Evolutionary conservation across 2,113 vertebrate species (phyloP).

Genomic region (Equus quagga): DNA sequence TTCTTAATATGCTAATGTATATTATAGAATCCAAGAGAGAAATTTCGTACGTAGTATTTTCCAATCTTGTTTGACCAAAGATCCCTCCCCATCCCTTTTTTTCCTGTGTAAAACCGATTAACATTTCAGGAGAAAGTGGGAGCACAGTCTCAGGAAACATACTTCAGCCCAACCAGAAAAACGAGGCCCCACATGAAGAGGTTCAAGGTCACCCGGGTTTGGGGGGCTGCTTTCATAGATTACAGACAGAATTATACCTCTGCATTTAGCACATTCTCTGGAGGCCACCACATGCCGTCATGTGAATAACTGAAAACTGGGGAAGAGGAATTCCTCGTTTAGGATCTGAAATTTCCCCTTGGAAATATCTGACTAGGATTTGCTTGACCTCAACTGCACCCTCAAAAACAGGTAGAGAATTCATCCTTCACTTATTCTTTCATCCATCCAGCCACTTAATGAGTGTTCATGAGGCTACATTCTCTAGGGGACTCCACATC

Average conservation of each 20-base stretch:
- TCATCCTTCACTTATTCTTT: neutral
- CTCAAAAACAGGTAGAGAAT: rapidly evolving
- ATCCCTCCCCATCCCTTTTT: too few relatives aligned
- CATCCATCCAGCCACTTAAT: rapidly evolving
- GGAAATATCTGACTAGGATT: neutral
- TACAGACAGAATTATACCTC: rapidly evolving
- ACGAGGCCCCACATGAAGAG: rapidly evolving
- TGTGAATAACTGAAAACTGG: rapidly evolving
- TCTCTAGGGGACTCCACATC: rapidly evolving
- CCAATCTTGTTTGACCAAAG: neutral
- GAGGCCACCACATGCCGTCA: rapidly evolving
- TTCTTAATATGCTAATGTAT: neutral
- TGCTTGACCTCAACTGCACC: too few relatives aligned
- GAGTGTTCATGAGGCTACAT: rapidly evolving
- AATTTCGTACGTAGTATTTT: neutral
- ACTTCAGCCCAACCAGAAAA: rapidly evolving
- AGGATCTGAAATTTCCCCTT: neutral
- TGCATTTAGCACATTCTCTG: rapidly evolving
- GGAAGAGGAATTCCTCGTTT: neutral
- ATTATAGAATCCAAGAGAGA: neutral
- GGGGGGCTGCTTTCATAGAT: rapidly evolving
- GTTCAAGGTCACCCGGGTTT: rapidly evolving
- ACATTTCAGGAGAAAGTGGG: neutral
- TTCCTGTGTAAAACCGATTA: rapidly evolving
- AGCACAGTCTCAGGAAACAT: neutral